Base-by-base conservation (phyloP, 1,140 invertebrate genomes). In the Rhizoglyphus robini region DNA sequence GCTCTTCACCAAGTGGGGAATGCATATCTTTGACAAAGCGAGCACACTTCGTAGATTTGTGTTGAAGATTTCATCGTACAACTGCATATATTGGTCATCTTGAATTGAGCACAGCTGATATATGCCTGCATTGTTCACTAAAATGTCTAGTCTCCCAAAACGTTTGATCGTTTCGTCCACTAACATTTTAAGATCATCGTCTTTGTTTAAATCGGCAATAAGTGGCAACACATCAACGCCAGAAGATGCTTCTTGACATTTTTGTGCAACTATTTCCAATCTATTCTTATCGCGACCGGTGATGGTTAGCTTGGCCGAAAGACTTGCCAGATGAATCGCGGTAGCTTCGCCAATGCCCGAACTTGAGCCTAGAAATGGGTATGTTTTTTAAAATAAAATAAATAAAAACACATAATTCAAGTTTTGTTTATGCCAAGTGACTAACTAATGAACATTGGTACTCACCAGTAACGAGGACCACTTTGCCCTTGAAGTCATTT, bases 111-210 rank as follows among this genome's bases (percentile, higher is more conserved):
- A n/a, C 4, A 65, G 1, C 0, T 65, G 23, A 13, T 23, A 47
- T 31, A 32, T 32, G n/a, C 65, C 65, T 15, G 65, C 65, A 54
- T 67, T 67, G 30, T 67, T 94, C 4, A 97, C 84, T 2, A 97
- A 75, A 73, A 96, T 92, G 77, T 97, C 92, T 36, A 97, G 80
- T 29, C 86, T 86, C 23, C 92, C 91, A 78, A 86, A 91, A 75
- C 86, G 84, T 25, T 81, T 77, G 34, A 84, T 76, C 3, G 87
- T 86, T 83, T 83, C 79, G 66, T 88, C 77, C 71, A 96, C 83
- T 4, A 97, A 77, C 69, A 82, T 83, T 73, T 82, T 78, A 69
- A 91, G 81, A 70, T 96, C 86, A 67, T 86, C 82, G 41, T 80
- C 74, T 72, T 89, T 88, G 1, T 79, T 82, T 29, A 96, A 91